phyloP scores from a whole-genome alignment of 2,888 invertebrate genomes.

The Lymantria dispar region DNA sequence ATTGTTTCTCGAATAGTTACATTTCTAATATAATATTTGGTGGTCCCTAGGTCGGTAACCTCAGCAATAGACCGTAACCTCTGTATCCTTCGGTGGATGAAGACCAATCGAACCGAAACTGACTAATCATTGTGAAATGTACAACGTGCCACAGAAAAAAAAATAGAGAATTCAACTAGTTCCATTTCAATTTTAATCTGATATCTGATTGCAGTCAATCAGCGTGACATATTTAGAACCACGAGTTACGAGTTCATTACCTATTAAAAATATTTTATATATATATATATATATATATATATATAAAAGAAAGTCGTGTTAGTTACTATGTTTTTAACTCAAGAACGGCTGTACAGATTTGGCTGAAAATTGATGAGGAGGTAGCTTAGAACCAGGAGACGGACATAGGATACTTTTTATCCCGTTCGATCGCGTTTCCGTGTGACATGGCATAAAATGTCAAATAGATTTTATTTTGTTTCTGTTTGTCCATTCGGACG shows the following conservation, averaged over 20 bases:
- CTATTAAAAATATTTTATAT: too few relatives aligned
- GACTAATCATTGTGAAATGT: constrained; percentile 19
- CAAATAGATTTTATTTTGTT: too few relatives aligned
- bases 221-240: neutral
- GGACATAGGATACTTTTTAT: too few relatives aligned
- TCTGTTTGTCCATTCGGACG: too few relatives aligned
- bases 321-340: too few relatives aligned
- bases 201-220: constrained; percentile 1
- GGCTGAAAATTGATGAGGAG: too few relatives aligned
- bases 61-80: constrained; percentile 41
- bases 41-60: constrained; percentile 49
- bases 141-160: constrained; percentile 10
- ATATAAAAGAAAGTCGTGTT: too few relatives aligned
- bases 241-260: neutral
- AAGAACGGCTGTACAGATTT: too few relatives aligned
- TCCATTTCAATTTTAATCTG: constrained; percentile 3
- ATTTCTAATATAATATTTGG: constrained; percentile 23
- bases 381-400: too few relatives aligned
- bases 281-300: too few relatives aligned
- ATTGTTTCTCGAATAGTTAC: constrained; percentile 24
- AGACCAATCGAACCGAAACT: constrained; percentile 24
- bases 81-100: constrained; percentile 38
- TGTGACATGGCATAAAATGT: too few relatives aligned
- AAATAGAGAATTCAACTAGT: constrained; percentile 1
- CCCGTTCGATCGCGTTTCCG: too few relatives aligned